phyloP scores from a whole-genome alignment of 2,113 vertebrate genomes.

The Trichechus manatus region DNA sequence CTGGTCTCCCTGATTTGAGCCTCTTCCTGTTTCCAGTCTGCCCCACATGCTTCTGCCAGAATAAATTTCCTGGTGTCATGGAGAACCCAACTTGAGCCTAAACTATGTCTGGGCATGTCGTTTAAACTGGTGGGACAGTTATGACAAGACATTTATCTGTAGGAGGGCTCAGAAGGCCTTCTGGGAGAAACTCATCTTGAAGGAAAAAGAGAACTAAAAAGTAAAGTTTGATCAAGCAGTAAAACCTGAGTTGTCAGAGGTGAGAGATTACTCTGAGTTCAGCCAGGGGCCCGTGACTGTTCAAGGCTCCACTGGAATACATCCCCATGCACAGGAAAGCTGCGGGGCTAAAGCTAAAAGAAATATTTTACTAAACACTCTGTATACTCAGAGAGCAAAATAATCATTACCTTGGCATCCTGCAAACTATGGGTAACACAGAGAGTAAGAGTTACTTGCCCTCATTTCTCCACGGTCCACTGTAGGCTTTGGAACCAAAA shows the following conservation, averaged over 20 bases:
- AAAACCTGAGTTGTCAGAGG: background rate
- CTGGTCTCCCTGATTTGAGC: slow-evolving; percentile 63
- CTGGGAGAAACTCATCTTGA: slow-evolving; percentile 35
- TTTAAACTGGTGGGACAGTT: background rate
- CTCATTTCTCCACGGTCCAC: background rate
- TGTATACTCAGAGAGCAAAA: background rate
- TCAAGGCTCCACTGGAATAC: background rate
- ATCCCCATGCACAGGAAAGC: background rate
- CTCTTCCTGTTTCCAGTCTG: slow-evolving; percentile 71
- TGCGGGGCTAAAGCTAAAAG: background rate
- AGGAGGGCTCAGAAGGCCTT: background rate
- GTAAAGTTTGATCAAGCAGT: background rate
- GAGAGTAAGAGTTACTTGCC: background rate
- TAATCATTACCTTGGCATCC: too few relatives aligned
- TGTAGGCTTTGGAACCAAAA: background rate
- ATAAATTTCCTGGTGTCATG: slow-evolving; percentile 65
- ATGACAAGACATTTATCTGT: background rate
- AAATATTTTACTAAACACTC: background rate
- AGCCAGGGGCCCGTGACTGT: background rate
- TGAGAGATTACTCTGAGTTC: background rate
- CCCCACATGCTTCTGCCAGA: slow-evolving; percentile 60
- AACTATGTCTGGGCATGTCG: slow-evolving; percentile 22
- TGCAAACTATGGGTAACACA: background rate
- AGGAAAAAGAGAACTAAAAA: background rate
- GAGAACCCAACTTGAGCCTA: slow-evolving; percentile 50